Evolutionary conservation across 92 coral and sea anemone species (phyloP).

Genomic region (Bergia sp.): DNA sequence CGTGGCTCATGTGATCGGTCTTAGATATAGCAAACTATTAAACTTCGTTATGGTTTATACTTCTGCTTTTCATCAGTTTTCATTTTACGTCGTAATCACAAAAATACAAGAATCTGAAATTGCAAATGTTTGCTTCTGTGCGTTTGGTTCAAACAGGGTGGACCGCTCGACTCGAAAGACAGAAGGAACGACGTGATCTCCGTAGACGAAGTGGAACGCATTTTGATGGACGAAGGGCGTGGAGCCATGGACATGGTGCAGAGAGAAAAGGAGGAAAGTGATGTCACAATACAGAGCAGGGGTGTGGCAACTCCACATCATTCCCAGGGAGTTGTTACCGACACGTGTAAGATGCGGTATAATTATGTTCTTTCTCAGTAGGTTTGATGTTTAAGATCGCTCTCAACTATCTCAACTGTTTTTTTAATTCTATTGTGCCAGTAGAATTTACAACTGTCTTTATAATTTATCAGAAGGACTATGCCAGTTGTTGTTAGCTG

Average conservation of each 20-base stretch:
- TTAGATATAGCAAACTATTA: no score
- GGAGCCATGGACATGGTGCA: not conserved
- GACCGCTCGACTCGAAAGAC: not conserved
- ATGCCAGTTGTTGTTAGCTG: no score
- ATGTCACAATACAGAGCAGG: not conserved
- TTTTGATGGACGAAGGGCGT: not conserved
- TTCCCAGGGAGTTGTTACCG: not conserved
- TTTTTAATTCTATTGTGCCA: no score
- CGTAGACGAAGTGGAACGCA: not conserved
- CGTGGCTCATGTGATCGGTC: no score
- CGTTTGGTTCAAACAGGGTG: not conserved
- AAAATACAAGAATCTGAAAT: not conserved
- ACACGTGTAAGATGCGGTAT: not conserved
- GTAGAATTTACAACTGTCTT: no score
- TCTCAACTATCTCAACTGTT: no score
- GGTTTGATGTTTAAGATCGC: no score
- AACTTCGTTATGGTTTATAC: no score
- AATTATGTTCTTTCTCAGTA: no score
- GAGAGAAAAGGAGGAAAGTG: not conserved
- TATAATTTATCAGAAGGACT: no score
- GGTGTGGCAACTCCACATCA: not conserved
- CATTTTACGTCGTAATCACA: no score
- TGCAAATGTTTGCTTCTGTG: not conserved
- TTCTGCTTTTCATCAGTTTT: no score
- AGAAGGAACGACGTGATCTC: not conserved